Evolutionary conservation across 2,797 vertebrate genomes (phyloP), one percentile per base, ranked within the genome.

Genomic region (Typhlichthys eigenmanni): DNA sequence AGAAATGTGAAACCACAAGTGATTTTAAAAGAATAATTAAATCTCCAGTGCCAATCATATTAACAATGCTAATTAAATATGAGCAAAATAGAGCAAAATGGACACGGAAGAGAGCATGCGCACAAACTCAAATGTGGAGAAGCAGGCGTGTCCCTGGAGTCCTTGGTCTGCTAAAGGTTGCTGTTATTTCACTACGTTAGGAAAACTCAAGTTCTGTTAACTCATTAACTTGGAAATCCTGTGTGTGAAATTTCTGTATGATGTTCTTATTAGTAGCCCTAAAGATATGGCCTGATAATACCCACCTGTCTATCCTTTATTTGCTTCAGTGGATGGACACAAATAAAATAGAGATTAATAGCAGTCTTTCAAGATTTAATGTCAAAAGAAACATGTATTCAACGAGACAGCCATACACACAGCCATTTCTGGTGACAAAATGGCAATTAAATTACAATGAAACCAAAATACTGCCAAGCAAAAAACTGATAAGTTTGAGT

Each of bases 361-460:
- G 50, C 11, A 47, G 43, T 16, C 2, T 19, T 55, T 60, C 1
- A 3, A 47, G 9, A 59, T 0, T 43, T 43, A 43, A 43, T 43
- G 6, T 50, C 7, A 13, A 51, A 58, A 17, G 62, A 72, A 48
- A 47, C 52, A 54, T 57, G 14, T 45, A 13, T 24, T 24, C 5
- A 53, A 54, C 59, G 2, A 49, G 10, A 71, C 24, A 53, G 54
- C 48, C 13, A 64, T 19, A 61, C 58, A 55, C 13, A 45, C 14
- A 55, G 34, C 19, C 4, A 48, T 72, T 80, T 74, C 72, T 65
- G 75, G 75, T 83, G 87, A 87, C 80, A 81, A 90, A 85, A 82
- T 87, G 65, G 84, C 72, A 82, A 68, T 71, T 88, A 87, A 91
- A 84, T 91, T 86, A 89, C 78, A 29, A 71, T 80, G 71, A 82